Conservation (phyloP, 2,797 vertebrate genomes). For the Diplodus puntazzo region DNA sequence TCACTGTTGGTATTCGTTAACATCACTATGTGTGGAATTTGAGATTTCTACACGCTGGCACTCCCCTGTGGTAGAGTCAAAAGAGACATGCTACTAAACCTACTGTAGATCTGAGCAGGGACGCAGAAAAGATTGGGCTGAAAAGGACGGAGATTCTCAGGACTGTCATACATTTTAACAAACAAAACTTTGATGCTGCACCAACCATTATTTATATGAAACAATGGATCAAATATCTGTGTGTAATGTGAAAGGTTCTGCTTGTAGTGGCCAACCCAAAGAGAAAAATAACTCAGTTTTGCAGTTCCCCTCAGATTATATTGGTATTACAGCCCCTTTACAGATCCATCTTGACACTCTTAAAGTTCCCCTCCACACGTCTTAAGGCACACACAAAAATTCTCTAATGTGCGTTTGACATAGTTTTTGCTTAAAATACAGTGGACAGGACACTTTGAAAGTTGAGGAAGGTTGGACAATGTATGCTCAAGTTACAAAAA, state of each 20-base stretch:
- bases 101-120: not conserved
- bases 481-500: too few species aligned
- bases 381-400: too few species aligned
- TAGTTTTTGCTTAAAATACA: too few species aligned
- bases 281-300: too few species aligned
- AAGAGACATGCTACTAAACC: not conserved
- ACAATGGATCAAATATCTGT: not conserved
- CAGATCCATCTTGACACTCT: not conserved
- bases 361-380: too few species aligned
- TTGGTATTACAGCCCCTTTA: not conserved
- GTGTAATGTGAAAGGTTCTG: too few species aligned
- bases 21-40: not conserved
- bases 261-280: not conserved
- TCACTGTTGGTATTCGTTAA: slow-evolving; percentile 4
- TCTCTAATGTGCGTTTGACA: too few species aligned
- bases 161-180: not conserved
- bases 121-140: not conserved
- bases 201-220: not conserved
- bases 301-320: not conserved
- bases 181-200: not conserved
- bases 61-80: not conserved
- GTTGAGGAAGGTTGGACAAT: too few species aligned
- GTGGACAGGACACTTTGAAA: too few species aligned
- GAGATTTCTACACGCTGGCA: not conserved
- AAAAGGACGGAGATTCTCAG: not conserved